A percentile compares a stretch with the other conserved stretches of the same genome.
These are phyloP conservation scores for Forbesichthys papilliferus DNA, from an alignment of 2,113 vertebrate species.

Conservation along the genomic window DNA sequence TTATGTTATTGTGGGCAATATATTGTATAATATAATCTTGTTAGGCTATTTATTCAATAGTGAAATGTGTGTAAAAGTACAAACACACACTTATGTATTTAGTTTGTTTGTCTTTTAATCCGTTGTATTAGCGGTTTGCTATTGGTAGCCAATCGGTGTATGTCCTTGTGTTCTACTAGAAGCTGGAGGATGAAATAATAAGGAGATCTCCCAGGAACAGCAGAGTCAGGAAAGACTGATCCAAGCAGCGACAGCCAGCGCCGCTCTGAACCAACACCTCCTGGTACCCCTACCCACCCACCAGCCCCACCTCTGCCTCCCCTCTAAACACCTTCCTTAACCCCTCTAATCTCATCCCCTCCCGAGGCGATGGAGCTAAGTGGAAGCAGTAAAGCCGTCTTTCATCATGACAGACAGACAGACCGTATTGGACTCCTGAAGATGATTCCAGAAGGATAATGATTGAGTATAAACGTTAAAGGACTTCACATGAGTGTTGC, in stretches of 20 bases:
- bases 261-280: slow-evolving; percentile 2
- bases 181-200: slow-evolving; percentile 88
- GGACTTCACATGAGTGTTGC: slow-evolving; percentile 40
- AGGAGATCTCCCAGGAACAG: slow-evolving; percentile 94
- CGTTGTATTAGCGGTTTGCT: too few species aligned
- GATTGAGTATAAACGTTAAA: slow-evolving; percentile 49
- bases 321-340: slow-evolving; percentile 18
- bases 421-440: slow-evolving; percentile 30
- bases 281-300: not conserved
- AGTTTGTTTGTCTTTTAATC: too few species aligned
- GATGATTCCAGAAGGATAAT: slow-evolving; percentile 53
- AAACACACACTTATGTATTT: too few species aligned
- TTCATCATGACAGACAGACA: slow-evolving; percentile 18
- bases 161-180: slow-evolving; percentile 38
- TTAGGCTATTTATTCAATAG: too few species aligned
- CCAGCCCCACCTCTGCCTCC: not conserved
- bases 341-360: slow-evolving; percentile 15
- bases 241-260: slow-evolving; percentile 23
- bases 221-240: slow-evolving; percentile 91
- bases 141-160: not conserved
- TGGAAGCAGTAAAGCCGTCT: slow-evolving; percentile 41
- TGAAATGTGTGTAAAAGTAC: too few species aligned
- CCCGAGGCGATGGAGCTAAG: slow-evolving; percentile 42
- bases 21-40: too few species aligned
- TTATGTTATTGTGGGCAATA: too few species aligned